These are phyloP conservation scores for Sebastes matsubarae DNA, from an alignment of 2,797 vertebrate species.

Conservation along the genomic window DNA sequence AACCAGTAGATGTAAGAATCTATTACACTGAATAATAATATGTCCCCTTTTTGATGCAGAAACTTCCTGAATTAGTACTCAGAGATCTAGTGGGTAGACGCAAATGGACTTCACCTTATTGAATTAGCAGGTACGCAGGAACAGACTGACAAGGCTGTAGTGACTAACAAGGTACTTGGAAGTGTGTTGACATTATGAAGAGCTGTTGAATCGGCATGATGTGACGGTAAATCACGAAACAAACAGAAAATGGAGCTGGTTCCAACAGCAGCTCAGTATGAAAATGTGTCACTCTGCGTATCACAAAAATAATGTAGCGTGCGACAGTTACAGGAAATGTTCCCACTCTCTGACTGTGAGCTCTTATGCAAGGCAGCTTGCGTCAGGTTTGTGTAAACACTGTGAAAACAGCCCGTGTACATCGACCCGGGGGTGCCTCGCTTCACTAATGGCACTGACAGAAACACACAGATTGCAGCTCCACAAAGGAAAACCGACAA, in stretches of 20 bases:
- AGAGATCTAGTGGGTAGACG: not conserved
- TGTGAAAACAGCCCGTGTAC: slow-evolving; percentile 34
- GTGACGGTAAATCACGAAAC: not conserved
- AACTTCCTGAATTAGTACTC: not conserved
- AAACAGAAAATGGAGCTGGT: not conserved
- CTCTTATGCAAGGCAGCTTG: slow-evolving; percentile 5
- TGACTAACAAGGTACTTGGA: not conserved
- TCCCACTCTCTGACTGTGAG: not conserved
- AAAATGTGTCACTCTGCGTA: not conserved
- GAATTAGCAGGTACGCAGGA: not conserved
- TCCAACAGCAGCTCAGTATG: not conserved
- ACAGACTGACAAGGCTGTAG: not conserved
- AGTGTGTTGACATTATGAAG: not conserved
- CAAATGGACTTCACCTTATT: not conserved
- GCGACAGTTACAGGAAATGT: slow-evolving; percentile 26
- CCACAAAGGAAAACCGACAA: slow-evolving; percentile 10
- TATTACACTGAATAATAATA: not conserved
- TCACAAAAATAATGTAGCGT: not conserved
- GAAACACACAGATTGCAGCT: slow-evolving; percentile 38
- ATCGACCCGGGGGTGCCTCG: slow-evolving; percentile 11
- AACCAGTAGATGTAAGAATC: not conserved
- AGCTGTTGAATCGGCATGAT: not conserved
- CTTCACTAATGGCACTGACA: slow-evolving; percentile 63
- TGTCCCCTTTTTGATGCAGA: not conserved
- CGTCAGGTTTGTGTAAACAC: slow-evolving; percentile 51